Conservation (phyloP, 2,797 vertebrate species). For the Peromyscus eremicus region DNA sequence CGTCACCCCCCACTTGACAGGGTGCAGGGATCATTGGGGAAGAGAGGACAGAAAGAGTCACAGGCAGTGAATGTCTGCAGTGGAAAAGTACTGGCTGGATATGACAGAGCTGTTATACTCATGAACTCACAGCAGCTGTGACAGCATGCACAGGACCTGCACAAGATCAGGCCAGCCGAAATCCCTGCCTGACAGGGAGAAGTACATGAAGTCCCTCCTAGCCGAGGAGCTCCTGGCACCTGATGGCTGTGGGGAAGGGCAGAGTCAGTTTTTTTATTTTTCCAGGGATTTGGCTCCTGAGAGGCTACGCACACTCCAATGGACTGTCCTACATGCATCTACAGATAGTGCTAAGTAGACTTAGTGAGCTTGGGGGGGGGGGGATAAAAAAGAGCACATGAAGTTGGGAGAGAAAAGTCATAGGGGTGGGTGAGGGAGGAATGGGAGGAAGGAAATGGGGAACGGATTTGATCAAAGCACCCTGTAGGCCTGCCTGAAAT, state of each 20-base stretch:
- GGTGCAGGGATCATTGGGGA: not conserved
- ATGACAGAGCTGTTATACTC: not conserved
- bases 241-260: not conserved
- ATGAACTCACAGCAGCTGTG: not conserved
- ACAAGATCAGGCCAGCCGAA: not conserved
- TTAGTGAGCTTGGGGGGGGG: not conserved
- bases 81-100: not conserved
- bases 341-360: not conserved
- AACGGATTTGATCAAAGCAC: not conserved
- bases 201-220: not conserved
- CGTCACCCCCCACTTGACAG: accelerated
- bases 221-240: not conserved
- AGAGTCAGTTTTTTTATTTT: not conserved
- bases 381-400: not conserved
- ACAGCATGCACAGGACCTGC: not conserved
- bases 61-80: not conserved
- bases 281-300: not conserved
- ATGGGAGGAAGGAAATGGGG: not conserved
- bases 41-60: not conserved
- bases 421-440: not conserved
- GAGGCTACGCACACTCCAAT: no score
- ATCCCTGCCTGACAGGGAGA: not conserved
- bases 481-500: not conserved
- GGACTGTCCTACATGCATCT: not conserved
- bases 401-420: not conserved